phyloP scores from a whole-genome alignment of 1,140 invertebrate genomes.

The Ceratosolen solmsi region DNA sequence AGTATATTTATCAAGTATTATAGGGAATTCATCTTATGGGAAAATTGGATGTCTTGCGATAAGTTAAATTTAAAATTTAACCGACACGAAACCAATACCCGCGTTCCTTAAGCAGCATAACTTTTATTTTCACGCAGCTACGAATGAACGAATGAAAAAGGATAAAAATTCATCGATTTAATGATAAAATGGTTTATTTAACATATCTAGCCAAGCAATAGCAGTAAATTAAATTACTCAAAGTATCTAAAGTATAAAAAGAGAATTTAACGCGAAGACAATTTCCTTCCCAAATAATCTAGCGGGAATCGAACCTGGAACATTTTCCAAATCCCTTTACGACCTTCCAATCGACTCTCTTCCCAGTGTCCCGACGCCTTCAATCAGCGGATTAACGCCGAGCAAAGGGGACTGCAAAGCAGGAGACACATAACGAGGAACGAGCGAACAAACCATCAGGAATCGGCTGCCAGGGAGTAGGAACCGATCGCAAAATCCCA shows the following conservation, averaged over 20 bases:
- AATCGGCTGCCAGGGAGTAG: not conserved
- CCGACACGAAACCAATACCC: no score
- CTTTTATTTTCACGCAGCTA: no score
- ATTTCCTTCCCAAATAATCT: not conserved
- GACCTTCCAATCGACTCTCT: not conserved
- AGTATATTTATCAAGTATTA: no score
- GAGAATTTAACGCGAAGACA: not conserved
- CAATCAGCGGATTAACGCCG: not conserved
- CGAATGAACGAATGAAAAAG: no score
- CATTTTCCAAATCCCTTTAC: not conserved
- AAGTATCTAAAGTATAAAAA: not conserved
- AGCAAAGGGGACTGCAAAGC: not conserved
- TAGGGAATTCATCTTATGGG: no score
- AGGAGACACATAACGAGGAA: not conserved
- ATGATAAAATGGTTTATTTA: no score
- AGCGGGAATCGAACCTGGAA: no score
- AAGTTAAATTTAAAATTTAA: no score
- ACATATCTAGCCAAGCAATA: not conserved
- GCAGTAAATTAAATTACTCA: not conserved
- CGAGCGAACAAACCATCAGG: not conserved
- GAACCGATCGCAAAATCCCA: conserved; percentile 7
- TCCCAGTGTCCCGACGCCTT: not conserved
- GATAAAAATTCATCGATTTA: no score
- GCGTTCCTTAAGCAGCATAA: no score
- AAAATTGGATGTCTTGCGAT: no score